phyloP scores from a whole-genome alignment of 2,797 vertebrate species.

The Rhinoraja longicauda region DNA sequence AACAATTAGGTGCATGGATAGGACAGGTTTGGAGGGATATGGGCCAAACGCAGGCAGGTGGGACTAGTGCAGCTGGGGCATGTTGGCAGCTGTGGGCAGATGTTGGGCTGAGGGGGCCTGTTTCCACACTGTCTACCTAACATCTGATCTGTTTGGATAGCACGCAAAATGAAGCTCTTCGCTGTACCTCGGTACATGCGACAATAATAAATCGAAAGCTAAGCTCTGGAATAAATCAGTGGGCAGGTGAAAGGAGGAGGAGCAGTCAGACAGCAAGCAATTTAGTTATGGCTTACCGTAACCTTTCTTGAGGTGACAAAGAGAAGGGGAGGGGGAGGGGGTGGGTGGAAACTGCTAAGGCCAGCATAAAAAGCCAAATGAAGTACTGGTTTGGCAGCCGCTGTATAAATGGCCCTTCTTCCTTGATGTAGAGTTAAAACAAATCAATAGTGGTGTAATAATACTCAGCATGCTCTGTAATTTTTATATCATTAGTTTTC shows the following conservation, averaged over 20 bases:
- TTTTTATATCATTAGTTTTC: slow-evolving; percentile 97
- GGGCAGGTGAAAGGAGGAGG: background rate
- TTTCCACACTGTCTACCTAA: no score
- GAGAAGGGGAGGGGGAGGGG: background rate
- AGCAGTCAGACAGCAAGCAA: background rate
- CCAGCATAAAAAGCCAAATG: slow-evolving; percentile 47
- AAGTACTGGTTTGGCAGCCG: slow-evolving; percentile 57
- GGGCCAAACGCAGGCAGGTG: no score
- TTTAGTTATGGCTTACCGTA: slow-evolving; percentile 3
- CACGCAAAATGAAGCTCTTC: no score
- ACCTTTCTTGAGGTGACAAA: slow-evolving; percentile 29
- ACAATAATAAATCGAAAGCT: no score
- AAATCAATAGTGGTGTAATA: slow-evolving; percentile 97
- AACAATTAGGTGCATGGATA: no score
- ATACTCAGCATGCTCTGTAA: slow-evolving; percentile 90
- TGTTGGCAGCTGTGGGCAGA: no score
- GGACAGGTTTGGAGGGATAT: no score
- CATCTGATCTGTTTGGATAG: no score
- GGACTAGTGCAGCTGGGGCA: no score
- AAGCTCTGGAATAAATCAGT: slow-evolving; percentile 32
- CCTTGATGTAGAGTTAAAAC: slow-evolving; percentile 91
- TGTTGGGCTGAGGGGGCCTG: no score
- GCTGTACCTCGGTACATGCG: no score
- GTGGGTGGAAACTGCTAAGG: background rate
- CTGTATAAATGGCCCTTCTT: slow-evolving; percentile 61